Conservation (phyloP, 2,797 vertebrate genomes). For the Ibycter americanus region DNA sequence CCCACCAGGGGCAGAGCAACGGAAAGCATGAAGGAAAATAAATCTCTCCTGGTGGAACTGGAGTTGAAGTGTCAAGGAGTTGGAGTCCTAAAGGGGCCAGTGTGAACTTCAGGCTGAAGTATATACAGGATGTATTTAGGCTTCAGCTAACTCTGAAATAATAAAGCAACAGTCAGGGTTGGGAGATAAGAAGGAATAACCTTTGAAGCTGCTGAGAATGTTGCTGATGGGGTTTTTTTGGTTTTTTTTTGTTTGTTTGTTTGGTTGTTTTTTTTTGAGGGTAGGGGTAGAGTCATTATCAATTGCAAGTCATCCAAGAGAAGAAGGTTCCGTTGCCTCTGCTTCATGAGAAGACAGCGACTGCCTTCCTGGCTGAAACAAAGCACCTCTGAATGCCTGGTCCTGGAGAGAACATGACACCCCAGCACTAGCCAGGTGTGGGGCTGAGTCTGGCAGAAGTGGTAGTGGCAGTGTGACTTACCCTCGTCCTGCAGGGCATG, state of each 20-base stretch:
- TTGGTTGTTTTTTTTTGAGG: background rate
- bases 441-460: background rate
- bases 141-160: background rate
- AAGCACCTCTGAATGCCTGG: background rate
- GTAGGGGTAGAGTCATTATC: background rate
- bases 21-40: constrained; percentile 11
- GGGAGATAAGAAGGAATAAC: background rate
- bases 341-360: background rate
- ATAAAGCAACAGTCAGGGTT: background rate
- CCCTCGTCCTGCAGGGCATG: background rate
- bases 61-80: background rate
- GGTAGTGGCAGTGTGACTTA: background rate
- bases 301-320: background rate
- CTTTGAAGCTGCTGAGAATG: background rate
- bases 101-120: constrained; percentile 16
- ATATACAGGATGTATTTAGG: background rate
- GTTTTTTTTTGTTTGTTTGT: background rate
- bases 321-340: background rate
- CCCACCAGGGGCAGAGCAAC: background rate
- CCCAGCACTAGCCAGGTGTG: rapidly evolving
- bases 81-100: background rate
- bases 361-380: background rate
- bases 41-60: constrained; percentile 10
- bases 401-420: background rate
- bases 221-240: background rate